These are phyloP conservation scores for Glaucomys volans DNA, from an alignment of 2,113 vertebrate species.

Conservation along the genomic window DNA sequence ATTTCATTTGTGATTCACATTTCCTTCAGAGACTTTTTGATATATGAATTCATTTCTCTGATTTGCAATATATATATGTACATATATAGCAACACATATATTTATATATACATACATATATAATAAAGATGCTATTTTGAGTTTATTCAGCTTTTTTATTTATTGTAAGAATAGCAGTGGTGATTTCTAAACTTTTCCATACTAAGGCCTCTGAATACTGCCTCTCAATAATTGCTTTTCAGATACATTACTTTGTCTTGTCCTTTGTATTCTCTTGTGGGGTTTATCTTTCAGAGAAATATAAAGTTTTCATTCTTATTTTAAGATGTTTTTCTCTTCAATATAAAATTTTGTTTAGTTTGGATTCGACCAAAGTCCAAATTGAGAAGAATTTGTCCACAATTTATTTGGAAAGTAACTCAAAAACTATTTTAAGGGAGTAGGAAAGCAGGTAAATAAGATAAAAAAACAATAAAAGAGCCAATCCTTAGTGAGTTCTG, in stretches of 20 bases:
- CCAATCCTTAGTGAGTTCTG: too few species aligned
- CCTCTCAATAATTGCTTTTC: neutral
- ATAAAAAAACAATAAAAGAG: neutral
- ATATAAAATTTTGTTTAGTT: neutral
- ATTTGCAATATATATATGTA: neutral
- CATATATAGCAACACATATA: too few species aligned
- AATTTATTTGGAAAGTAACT: neutral
- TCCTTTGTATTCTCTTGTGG: neutral
- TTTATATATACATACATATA: neutral
- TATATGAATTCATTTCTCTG: neutral
- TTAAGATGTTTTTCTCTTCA: neutral
- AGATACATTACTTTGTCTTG: neutral
- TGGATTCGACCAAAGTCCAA: neutral
- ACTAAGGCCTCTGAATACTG: neutral
- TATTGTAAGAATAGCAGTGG: neutral
- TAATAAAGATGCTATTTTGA: neutral
- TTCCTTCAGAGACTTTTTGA: neutral
- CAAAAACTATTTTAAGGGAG: neutral
- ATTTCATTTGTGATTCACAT: neutral
- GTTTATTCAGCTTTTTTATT: neutral
- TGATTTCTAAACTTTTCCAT: neutral
- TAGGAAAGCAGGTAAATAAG: neutral
- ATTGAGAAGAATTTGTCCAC: neutral
- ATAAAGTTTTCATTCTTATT: neutral
- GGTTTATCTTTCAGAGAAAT: neutral